Evolutionary conservation across 2,113 vertebrate species (phyloP), one percentile per base, ranked within the genome.

Genomic region (Hemiprocne comata): DNA sequence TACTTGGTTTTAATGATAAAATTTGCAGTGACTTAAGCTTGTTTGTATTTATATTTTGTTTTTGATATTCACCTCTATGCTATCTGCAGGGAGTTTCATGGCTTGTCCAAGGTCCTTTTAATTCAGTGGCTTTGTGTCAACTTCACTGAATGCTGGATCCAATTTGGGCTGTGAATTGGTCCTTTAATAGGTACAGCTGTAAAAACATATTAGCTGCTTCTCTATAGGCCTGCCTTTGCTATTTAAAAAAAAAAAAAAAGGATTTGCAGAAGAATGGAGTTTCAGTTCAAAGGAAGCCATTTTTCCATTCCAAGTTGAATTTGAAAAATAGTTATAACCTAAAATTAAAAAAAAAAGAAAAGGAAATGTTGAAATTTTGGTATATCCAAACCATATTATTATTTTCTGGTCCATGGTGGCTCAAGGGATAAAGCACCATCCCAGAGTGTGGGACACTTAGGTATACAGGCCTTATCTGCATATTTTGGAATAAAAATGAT

Each of bases 131-230:
- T 94, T 95, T 60, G 50, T 53, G 71, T 79, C 24, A 9, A 46
- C 81, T 75, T 90, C 72, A 42, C 1, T 44, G 71, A 17, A 11
- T 7, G 12, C 46, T 73, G 85, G 28, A 73, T 87, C 67, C 48
- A 77, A 1, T 70, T 79, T 62, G 55, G 50, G 60, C 64, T 88
- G 33, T 85, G 78, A 78, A 80, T 46, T 28, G 40, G 42, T 55
- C 57, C 79, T 95, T 90, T 67, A 95, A 73, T 38, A 82, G 48
- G 42, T 53, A 71, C 82, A 90, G 75, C 90, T 94, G 85, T 88
- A 80, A 94, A 94, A 97, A 93, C 60, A 48, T 70, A 53, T 25
- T 51, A 91, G 33, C 29, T 83, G 23, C 65, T 87, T 84, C 69
- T 93, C 67, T 72, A 24, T 71, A 81, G 57, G 73, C 29, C 69